Evolutionary conservation across 2,888 invertebrate genomes (phyloP).

Genomic region (Hipparchia sbordonii): DNA sequence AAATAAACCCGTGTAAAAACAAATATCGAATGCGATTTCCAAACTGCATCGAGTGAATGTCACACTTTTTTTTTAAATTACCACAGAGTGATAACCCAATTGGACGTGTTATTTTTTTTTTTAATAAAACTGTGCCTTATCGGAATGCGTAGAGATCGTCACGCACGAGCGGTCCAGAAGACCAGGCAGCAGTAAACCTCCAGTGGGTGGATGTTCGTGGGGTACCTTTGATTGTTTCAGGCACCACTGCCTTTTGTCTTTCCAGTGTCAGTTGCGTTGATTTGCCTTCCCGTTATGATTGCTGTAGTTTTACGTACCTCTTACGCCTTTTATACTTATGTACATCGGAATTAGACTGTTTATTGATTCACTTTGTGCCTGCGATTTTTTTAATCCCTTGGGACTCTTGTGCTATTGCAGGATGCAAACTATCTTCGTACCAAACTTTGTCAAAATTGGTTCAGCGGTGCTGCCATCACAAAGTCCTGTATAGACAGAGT

Average conservation of each 20-base stretch:
- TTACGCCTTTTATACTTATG: no score
- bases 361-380: no score
- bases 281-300: slow-evolving; percentile 56
- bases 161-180: slow-evolving; percentile 61
- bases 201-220: slow-evolving; percentile 41
- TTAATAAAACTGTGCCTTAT: slow-evolving; percentile 39
- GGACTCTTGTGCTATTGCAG: no score
- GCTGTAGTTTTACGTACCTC: slow-evolving; percentile 17
- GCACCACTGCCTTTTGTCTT: slow-evolving; percentile 61
- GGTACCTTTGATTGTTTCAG: slow-evolving; percentile 58
- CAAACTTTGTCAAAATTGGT: no score
- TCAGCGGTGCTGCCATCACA: no score
- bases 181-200: slow-evolving; percentile 65
- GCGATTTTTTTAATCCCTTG: no score
- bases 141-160: slow-evolving; percentile 65
- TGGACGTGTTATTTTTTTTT: slow-evolving; percentile 40
- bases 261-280: slow-evolving; percentile 60
- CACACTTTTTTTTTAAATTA: slow-evolving; percentile 36
- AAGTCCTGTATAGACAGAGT: no score
- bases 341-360: no score
- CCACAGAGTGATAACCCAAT: slow-evolving; percentile 32
- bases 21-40: slow-evolving; percentile 26
- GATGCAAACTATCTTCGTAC: no score
- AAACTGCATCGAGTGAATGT: slow-evolving; percentile 29
- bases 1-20: slow-evolving; percentile 44